These are phyloP conservation scores for Cairina moschata DNA, from an alignment of 2,113 vertebrate genomes.

Conservation along the genomic window DNA sequence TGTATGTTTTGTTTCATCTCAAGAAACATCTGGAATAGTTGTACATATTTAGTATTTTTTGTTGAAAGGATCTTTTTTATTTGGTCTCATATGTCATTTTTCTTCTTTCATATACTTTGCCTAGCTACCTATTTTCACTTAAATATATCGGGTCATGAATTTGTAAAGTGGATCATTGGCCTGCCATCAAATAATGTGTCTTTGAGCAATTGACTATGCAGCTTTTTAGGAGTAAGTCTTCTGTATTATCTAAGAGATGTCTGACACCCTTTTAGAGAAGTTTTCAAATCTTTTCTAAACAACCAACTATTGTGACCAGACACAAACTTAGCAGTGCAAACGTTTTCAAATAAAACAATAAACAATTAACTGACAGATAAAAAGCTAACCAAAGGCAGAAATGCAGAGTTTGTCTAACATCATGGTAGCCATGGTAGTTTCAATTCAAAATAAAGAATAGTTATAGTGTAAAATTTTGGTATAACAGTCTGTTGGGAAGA, in stretches of 20 bases:
- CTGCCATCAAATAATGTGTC: neutral
- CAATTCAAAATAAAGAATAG: neutral
- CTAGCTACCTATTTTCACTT: constrained; percentile 65
- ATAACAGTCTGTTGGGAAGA: neutral
- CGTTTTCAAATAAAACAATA: neutral
- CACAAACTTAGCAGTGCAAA: neutral
- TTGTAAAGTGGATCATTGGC: neutral
- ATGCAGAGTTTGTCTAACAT: neutral
- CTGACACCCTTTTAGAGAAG: neutral
- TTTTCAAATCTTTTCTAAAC: neutral
- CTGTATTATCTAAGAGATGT: neutral
- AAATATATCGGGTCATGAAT: neutral
- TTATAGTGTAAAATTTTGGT: neutral
- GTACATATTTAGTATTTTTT: constrained; percentile 47
- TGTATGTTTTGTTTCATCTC: constrained; percentile 71
- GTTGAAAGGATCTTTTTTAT: constrained; percentile 60
- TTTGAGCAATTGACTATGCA: neutral
- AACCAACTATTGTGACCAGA: neutral
- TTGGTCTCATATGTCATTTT: constrained; percentile 56
- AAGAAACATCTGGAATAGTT: constrained; percentile 70
- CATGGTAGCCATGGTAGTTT: neutral
- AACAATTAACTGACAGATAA: neutral
- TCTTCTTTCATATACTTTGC: constrained; percentile 39
- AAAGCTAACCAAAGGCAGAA: neutral
- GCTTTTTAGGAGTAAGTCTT: neutral